These are phyloP conservation scores for Megastigmus dorsalis DNA, from an alignment of 2,888 invertebrate genomes.

Conservation along the genomic window DNA sequence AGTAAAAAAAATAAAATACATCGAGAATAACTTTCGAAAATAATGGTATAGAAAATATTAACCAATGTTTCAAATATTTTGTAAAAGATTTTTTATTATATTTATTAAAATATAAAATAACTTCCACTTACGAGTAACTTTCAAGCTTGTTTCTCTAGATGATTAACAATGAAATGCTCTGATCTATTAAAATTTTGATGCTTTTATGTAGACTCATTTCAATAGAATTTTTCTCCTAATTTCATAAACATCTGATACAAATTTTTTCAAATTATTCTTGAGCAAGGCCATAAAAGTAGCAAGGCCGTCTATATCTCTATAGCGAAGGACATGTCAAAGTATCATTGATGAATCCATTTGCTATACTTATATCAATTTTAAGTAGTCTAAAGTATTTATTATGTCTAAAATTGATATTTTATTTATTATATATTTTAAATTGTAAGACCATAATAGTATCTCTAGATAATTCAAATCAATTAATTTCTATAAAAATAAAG, in stretches of 20 bases:
- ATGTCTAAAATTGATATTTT: background rate
- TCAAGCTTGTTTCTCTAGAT: background rate
- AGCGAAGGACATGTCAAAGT: conserved; percentile 41
- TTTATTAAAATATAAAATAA: background rate
- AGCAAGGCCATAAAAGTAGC: conserved; percentile 7
- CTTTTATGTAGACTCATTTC: conserved; percentile 45
- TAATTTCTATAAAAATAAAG: too few species aligned
- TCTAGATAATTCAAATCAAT: background rate
- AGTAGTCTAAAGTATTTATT: background rate
- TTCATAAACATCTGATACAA: conserved; percentile 36
- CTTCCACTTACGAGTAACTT: conserved; percentile 11
- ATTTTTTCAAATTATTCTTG: conserved; percentile 20
- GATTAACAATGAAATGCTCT: conserved; percentile 10
- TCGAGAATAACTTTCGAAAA: background rate
- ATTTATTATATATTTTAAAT: background rate
- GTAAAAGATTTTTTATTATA: background rate
- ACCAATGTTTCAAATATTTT: background rate
- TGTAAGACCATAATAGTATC: background rate
- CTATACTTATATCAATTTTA: background rate
- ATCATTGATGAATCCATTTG: background rate
- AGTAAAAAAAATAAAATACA: background rate
- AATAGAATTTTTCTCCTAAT: conserved; percentile 3
- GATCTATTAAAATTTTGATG: conserved; percentile 6
- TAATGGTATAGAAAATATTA: background rate
- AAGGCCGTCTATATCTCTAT: conserved; percentile 33